Conservation (phyloP, 2,888 invertebrate species). For the Drosophila austrosaltans region DNA sequence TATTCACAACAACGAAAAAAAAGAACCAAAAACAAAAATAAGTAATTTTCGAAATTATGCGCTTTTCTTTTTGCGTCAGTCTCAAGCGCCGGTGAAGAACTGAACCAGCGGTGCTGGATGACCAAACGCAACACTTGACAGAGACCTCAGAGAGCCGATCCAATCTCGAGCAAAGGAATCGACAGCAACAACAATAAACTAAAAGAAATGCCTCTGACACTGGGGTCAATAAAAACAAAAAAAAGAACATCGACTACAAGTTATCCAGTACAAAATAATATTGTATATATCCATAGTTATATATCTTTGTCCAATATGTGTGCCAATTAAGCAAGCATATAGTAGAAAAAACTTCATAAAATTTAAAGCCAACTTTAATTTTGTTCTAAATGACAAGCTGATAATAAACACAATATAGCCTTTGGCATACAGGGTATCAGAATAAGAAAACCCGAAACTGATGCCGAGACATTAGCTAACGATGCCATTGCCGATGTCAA, state of each 20-base stretch:
- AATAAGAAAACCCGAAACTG: constrained; percentile 40
- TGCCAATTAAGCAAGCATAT: too few relatives aligned
- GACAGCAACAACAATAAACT: not conserved
- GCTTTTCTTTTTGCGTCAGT: constrained; percentile 51
- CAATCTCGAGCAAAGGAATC: not conserved
- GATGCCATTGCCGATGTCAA: not conserved
- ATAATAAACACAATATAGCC: constrained; percentile 19
- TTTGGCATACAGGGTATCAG: constrained; percentile 25
- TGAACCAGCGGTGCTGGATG: constrained; percentile 60
- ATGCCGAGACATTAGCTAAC: constrained; percentile 16
- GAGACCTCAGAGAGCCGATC: constrained; percentile 6
- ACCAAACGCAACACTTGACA: constrained; percentile 63
- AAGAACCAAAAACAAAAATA: constrained; percentile 7
- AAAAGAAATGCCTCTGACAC: not conserved
- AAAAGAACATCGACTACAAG: not conserved
- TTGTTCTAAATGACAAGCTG: not conserved
- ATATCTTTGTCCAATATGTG: too few relatives aligned
- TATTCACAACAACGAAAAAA: constrained; percentile 17
- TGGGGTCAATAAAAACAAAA: not conserved
- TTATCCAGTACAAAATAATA: not conserved
- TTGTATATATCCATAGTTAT: too few relatives aligned
- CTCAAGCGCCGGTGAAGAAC: constrained; percentile 70
- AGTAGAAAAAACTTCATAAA: too few relatives aligned
- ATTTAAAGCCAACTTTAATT: too few relatives aligned
- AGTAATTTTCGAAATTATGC: constrained; percentile 24